Percentiles rank a stretch among this genome's conserved stretches.
phyloP scores from a whole-genome alignment of 2,113 vertebrate species.

The Loxodonta africana region DNA sequence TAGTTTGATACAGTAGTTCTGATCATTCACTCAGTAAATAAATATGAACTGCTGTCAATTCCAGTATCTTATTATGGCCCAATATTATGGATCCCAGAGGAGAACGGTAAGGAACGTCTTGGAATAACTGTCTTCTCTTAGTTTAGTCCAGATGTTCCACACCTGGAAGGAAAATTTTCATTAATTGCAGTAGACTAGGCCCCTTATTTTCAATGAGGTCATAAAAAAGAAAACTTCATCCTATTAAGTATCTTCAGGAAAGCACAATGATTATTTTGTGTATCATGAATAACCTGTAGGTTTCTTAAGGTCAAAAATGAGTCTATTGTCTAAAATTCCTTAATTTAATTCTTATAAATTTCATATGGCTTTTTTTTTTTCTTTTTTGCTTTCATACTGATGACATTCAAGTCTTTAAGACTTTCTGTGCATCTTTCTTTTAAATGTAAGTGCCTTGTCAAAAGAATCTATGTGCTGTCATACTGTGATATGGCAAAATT shows the following conservation, averaged over 20 bases:
- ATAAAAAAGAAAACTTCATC: constrained; percentile 1
- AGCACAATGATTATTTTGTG: background rate
- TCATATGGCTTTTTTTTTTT: background rate
- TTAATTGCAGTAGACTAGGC: background rate
- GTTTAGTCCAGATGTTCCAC: background rate
- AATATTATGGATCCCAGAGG: background rate
- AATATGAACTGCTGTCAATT: background rate
- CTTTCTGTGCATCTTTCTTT: background rate
- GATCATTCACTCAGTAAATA: constrained; percentile 10
- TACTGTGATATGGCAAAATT: background rate
- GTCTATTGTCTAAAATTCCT: constrained; percentile 3
- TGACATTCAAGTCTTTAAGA: constrained; percentile 22
- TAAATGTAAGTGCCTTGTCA: background rate
- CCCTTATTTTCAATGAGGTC: background rate
- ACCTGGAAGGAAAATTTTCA: constrained; percentile 9
- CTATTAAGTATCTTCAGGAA: constrained; percentile 17
- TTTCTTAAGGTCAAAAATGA: constrained; percentile 45
- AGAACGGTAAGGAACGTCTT: background rate
- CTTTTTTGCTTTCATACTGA: background rate
- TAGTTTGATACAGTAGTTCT: background rate
- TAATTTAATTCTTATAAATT: background rate
- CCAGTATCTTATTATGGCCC: background rate
- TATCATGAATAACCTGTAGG: background rate
- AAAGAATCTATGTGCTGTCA: background rate
- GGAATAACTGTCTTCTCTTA: background rate